Base-by-base conservation (phyloP, 2,797 vertebrate genomes). In the Neosalanx taihuensis region DNA sequence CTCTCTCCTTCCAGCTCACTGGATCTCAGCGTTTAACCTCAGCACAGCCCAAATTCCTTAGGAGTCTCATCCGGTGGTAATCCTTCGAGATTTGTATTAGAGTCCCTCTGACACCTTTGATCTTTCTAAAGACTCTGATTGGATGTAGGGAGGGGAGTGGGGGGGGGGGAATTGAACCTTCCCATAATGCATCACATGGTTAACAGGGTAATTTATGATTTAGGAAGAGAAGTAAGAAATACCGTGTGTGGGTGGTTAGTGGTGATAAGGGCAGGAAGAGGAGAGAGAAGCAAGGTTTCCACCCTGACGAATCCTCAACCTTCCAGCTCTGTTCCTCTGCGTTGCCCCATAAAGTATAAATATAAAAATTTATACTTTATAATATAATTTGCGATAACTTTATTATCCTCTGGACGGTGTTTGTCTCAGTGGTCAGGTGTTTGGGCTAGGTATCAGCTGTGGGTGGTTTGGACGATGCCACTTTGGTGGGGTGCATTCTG, bases 21-120 rank as follows among this genome's bases (percentile, higher is more conserved):
- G 63, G 70, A 65, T 84, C 85, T 83, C 72, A 71, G 77, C 86
- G 71, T 89, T 91, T 87, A 85, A 83, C 72, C 53, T 84, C 62
- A 3, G 75, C 80, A 84, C 87, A 81, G 78, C 79, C 84, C 84
- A 75, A 89, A 92, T 90, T 89, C 89, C 87, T 81, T 79, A 73
- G 84, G 73, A 83, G 88, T 90, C 90, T 89, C 84, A 91, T 91
- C 90, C 87, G 80, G 82, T 79, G 87, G 85, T 92, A 92, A 92
- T 93, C 91, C 91, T 73, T 23, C 71, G 85, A 89, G 91, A 93
- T 92, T 91, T 91, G 90, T 87, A 92, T 92, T 88, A 88, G 89
- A 91, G 90, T 92, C 89, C 89, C 83, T 85, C 82, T 86, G 79
- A 82, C 86, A 90, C 86, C 90, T 93, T 92, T 94, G 90, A 93